Base-by-base conservation (phyloP, 2,797 vertebrate species). In the Oophaga sylvatica region DNA sequence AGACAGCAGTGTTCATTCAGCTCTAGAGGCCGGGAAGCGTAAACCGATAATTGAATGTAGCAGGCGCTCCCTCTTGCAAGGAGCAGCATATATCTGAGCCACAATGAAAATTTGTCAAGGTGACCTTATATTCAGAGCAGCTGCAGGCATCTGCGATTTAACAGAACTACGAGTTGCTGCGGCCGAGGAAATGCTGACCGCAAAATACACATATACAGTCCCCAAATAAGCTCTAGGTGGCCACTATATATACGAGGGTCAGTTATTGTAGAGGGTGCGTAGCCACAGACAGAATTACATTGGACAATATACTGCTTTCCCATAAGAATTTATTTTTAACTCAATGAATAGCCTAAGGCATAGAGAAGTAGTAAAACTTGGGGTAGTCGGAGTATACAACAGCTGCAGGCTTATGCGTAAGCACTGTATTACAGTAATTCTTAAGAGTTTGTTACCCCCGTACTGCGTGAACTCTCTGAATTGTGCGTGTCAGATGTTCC, bases 41-140 rank as follows among this genome's bases (percentile, higher is more conserved):
- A 62, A 86, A 82, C 53, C 80, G 78, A 86, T 86, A 81, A 83
- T 83, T 83, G 79, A 17, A 86, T 83, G 67, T 77, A 67, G 63
- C 83, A 59, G n/a, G 20, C 45, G 5, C 35, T 41, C 48, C 15
- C 31, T 62, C 62, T 56, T 60, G 16, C 79, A 81, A 57, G 35
- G 15, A 85, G 57, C 60, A 15, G 35, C 75, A 45, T 48, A 62
- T 20, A 80, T 80, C 67, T 73, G 65, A 84, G 65, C 71, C 53
- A 88, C 75, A 88, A 88, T 62, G 65, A 73, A 84, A 84, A 71
- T 79, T 41, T 80, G 80, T 79, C 88, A 89, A 89, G 88, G 88
- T 86, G 84, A 89, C 84, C 84, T 86, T 78, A 56, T 45, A 83
- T 78, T 73, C 80, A 29, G 22, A 63, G 80, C 62, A 73, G 73